Conservation (phyloP, 2,113 vertebrate species). For the Eptesicus fuscus region DNA sequence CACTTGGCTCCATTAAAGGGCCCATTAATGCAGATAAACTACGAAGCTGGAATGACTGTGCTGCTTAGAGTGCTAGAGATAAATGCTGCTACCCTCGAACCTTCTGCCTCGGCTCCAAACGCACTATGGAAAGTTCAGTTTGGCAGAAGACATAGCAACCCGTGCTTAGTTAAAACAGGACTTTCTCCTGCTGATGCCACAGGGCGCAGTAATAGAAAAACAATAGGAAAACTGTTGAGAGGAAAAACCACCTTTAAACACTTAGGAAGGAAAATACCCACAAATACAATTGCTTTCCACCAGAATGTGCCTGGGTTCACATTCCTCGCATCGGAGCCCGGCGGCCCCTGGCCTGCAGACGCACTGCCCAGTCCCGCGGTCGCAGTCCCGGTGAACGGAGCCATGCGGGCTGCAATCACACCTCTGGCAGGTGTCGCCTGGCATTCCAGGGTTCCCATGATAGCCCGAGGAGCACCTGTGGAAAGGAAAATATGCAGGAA, state of each 20-base stretch:
- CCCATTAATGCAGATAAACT: background rate
- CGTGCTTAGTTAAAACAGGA: background rate
- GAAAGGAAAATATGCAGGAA: background rate
- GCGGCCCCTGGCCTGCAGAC: constrained; percentile 86
- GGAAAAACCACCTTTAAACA: background rate
- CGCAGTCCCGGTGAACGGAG: constrained; percentile 82
- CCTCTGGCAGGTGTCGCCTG: constrained; percentile 79
- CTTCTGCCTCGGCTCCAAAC: background rate
- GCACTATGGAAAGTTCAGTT: background rate
- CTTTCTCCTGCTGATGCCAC: background rate
- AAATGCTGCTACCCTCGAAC: background rate
- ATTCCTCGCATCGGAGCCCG: constrained; percentile 88
- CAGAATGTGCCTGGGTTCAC: constrained; percentile 86
- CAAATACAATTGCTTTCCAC: constrained; percentile 86
- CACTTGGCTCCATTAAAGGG: background rate
- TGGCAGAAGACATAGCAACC: background rate
- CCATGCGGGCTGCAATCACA: constrained; percentile 87
- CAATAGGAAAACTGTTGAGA: background rate
- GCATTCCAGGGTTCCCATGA: constrained; percentile 85
- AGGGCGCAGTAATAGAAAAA: background rate
- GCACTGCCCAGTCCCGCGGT: constrained; percentile 86
- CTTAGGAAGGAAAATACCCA: constrained; percentile 78
- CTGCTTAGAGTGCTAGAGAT: background rate
- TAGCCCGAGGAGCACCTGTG: constrained; percentile 91
- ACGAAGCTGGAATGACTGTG: background rate